Percentiles rank a stretch among this genome's conserved stretches.
These are phyloP conservation scores for Myoxocephalus aenaeus DNA, from an alignment of 2,797 vertebrate species.

Conservation along the genomic window DNA sequence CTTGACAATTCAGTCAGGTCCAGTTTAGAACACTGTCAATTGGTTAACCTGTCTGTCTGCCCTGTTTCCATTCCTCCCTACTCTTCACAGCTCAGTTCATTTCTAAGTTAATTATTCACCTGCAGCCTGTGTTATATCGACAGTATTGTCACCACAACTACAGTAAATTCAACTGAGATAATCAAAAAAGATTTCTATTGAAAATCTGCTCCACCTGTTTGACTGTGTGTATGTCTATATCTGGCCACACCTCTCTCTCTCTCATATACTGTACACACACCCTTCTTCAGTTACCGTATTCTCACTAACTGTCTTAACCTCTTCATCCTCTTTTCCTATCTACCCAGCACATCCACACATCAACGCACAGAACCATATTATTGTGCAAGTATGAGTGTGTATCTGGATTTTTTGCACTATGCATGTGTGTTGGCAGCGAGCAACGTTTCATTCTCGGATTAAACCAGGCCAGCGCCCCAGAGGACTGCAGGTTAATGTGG, in stretches of 20 bases:
- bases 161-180: constrained; percentile 1
- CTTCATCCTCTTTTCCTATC: constrained; percentile 10
- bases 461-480: constrained; percentile 79
- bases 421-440: constrained; percentile 55
- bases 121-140: constrained; percentile 21
- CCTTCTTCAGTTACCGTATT: background rate
- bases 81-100: constrained; percentile 13
- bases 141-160: constrained; percentile 8
- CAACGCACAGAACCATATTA: background rate
- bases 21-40: constrained; percentile 26
- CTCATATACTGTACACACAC: background rate
- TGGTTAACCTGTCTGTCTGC: constrained; percentile 21
- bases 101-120: background rate
- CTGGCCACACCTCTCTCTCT: background rate
- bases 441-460: constrained; percentile 66
- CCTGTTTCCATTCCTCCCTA: constrained; percentile 16
- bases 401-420: constrained; percentile 17
- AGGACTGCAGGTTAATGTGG: constrained; percentile 82
- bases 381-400: constrained; percentile 16
- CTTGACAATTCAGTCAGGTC: constrained; percentile 46
- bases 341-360: constrained; percentile 3
- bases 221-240: background rate
- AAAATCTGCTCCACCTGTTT: constrained; percentile 14
- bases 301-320: background rate
- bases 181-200: constrained; percentile 1